Conservation (phyloP, 1,140 invertebrate genomes). For the Grapholita molesta region DNA sequence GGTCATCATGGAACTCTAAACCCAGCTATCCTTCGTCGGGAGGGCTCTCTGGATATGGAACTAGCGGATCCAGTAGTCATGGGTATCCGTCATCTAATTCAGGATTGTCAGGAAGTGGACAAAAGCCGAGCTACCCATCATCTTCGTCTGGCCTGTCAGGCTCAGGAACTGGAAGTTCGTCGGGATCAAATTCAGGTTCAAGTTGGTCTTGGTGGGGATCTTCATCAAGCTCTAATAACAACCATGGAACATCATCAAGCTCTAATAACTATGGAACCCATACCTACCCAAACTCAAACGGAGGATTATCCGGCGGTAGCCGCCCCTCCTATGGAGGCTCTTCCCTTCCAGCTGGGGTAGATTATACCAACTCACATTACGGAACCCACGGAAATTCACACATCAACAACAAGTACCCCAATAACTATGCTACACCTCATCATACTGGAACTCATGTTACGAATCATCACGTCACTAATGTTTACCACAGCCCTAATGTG, state of each 20-base stretch:
- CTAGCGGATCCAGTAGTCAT: constrained; percentile 17
- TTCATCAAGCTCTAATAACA: constrained; percentile 16
- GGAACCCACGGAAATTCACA: constrained; percentile 6
- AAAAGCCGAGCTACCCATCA: constrained; percentile 30
- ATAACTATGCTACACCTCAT: background rate
- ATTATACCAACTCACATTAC: constrained; percentile 30
- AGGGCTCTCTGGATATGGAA: constrained; percentile 16
- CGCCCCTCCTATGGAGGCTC: background rate
- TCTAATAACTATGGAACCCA: constrained; percentile 16
- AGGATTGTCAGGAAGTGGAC: background rate
- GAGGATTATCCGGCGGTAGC: constrained; percentile 19
- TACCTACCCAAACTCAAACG: constrained; percentile 5
- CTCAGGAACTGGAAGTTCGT: constrained; percentile 14
- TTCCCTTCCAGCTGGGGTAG: constrained; percentile 3
- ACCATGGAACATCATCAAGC: constrained; percentile 20
- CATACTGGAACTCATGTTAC: background rate
- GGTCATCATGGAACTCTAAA: background rate
- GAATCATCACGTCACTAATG: background rate
- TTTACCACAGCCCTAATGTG: background rate
- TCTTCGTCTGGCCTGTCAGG: constrained; percentile 37
- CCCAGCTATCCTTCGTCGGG: constrained; percentile 26
- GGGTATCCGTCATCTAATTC: constrained; percentile 23
- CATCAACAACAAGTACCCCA: background rate
- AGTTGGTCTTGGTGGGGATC: constrained; percentile 6
- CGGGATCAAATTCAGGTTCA: constrained; percentile 11